Evolutionary conservation across 1,140 invertebrate genomes (phyloP), one percentile per base, ranked within the genome.

Genomic region (Brachionus rubens): DNA sequence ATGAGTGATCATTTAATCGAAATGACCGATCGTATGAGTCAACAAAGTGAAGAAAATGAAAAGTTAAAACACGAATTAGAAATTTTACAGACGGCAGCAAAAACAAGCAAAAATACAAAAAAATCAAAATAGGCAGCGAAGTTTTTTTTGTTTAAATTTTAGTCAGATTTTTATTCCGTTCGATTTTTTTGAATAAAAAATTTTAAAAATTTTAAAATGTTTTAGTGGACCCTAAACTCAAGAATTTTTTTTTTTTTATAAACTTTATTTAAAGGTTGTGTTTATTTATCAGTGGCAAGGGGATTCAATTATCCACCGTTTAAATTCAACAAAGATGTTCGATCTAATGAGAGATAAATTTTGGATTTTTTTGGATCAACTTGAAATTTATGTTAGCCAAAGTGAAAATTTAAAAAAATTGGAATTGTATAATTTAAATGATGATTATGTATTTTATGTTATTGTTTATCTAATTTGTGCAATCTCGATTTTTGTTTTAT

Each of bases 1-100:
- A 72, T 72, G 68, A 72, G 68, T 14, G 68, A 72, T 46, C 68
- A 72, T 54, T 72, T 72, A 36, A 54, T 72, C 5, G 68, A 72
- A 48, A 48, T 72, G 21, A 72, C 26, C 24, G 68, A 72, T 33
- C 68, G 68, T 9, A 72, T 72, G 68, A 54, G 9, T 46, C 40
- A 48, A 40, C 68, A 72, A 41, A 21, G 16, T 12, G 68, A 72
- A 50, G 68, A 72, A 36, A 72, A 72, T n/a, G 68, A 72, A 14
- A 48, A 41, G n/a, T 48, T 72, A 14, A 72, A 72, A 36, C 68
- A 72, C 28, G 68, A 72, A 5, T 30, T 72, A 19, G 36, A 72
- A 2, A 50, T 48, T 47, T 24, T 48, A 21, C 40, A 40, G 7
- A n/a, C 21, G 10, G 24, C 46, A 21, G 24, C 46, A 21, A 40